Base-by-base conservation (phyloP, 2,113 vertebrate genomes). In the Eonycteris spelaea region DNA sequence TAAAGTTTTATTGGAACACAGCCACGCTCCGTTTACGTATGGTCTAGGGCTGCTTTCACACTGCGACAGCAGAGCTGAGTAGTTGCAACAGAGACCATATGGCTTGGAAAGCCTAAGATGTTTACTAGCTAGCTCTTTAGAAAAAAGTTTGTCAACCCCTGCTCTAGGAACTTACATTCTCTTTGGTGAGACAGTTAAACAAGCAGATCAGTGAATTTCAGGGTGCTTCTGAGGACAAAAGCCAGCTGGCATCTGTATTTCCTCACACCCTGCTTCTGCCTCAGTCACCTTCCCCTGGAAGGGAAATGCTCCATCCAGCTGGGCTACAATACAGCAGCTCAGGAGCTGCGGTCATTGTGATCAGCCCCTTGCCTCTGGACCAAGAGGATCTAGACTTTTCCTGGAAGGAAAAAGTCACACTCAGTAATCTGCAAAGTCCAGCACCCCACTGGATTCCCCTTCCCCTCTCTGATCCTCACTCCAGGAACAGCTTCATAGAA, bases 1-100 rank as follows among this genome's bases (percentile, higher is more conserved):
- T 96, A 97, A 97, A 97, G 97, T 94, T 97, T 96, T 95, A 96
- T 96, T 96, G 97, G 97, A 92, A 94, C 75, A 73, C n/a, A 19
- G 96, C 97, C 97, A 96, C 0, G 33, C 67, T 95, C 70, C 65
- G 82, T 96, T 97, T 97, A 97, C 89, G 35, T 97, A 28, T 90
- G n/a, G 92, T 96, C 97, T 96, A 84, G 63, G 88, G 70, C 95
- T 95, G 86, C 96, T 92, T 96, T 94, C 95, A 67, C 94, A 83
- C 96, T 63, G 33, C 70, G 59, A 73, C 95, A 97, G 87, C 79
- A 79, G 95, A 86, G 83, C 68, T 1, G 73, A 77, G 67, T 79
- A 90, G 83, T 28, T 94, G 59, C 84, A 85, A 93, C 95, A 82
- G 91, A 92, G 71, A 95, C 91, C 97, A 97, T 96, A 95, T 97